phyloP scores from a whole-genome alignment of 2,113 vertebrate species.

The Tinamus guttatus region DNA sequence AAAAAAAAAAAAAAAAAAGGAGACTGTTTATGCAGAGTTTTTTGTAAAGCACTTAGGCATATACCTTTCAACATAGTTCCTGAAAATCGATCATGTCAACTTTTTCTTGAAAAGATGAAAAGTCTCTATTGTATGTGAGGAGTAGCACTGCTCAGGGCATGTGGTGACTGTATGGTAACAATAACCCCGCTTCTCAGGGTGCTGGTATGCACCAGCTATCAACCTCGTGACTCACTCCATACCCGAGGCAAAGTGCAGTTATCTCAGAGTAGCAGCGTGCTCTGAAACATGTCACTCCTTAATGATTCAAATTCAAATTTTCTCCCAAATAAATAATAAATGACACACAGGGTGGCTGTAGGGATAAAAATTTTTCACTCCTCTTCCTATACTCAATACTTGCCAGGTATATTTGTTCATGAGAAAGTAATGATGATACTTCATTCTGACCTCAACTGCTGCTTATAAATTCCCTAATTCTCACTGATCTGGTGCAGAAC shows the following conservation, averaged over 20 bases:
- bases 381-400: not conserved
- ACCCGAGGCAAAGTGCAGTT: conserved; percentile 52
- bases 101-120: conserved; percentile 29
- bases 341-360: not conserved
- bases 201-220: conserved; percentile 20
- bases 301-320: conserved; percentile 23
- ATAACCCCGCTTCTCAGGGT: conserved; percentile 28
- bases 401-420: not conserved
- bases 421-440: not conserved
- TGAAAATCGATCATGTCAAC: not conserved
- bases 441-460: not conserved
- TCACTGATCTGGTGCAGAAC: not conserved
- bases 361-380: not conserved
- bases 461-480: not conserved
- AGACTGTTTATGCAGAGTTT: not conserved
- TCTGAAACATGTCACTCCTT: conserved; percentile 25
- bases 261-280: conserved; percentile 15
- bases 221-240: conserved; percentile 11
- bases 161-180: conserved; percentile 27
- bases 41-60: not conserved
- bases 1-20: not conserved
- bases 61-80: not conserved
- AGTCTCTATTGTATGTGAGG: not conserved
- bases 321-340: conserved; percentile 44
- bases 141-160: conserved; percentile 29